A percentile compares a stretch with the other conserved stretches of the same genome.
phyloP scores from a whole-genome alignment of 2,888 invertebrate genomes.

The Theretra japonica region DNA sequence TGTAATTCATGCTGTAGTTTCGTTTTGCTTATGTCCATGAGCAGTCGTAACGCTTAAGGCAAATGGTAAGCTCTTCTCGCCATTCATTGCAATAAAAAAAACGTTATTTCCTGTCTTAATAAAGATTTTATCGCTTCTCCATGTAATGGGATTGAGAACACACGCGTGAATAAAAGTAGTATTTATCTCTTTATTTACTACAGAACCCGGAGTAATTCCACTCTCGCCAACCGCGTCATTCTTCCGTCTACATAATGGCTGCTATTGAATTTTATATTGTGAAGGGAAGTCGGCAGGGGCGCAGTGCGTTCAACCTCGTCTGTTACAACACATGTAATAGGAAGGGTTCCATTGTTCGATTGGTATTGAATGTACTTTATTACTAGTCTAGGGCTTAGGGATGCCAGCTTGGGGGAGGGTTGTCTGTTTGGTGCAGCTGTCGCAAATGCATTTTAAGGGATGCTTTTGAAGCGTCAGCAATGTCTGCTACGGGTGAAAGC shows the following conservation, averaged over 20 bases:
- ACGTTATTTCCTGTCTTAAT: no score
- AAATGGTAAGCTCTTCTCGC: no score
- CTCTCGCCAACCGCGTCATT: background rate
- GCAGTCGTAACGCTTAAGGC: no score
- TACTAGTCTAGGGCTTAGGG: no score
- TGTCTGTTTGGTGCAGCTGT: no score
- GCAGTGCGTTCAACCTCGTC: conserved; percentile 1
- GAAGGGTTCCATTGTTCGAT: background rate
- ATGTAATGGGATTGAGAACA: background rate
- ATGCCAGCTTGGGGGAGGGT: no score
- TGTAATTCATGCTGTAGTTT: no score
- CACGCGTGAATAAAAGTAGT: background rate
- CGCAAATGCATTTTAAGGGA: no score
- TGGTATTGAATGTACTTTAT: background rate
- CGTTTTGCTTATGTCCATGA: no score
- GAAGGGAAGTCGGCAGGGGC: conserved; percentile 4
- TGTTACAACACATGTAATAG: conserved; percentile 1
- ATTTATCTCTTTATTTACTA: background rate
- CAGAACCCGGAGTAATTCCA: conserved; percentile 3
- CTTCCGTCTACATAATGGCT: background rate
- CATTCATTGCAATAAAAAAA: no score
- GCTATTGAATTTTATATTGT: conserved; percentile 19
- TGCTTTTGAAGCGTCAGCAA: no score
- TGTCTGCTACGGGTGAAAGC: no score
- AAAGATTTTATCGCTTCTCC: background rate